A percentile compares a stretch with the other conserved stretches of the same genome.
phyloP scores from a whole-genome alignment of 2,113 vertebrate species.

The Gasterosteus nipponicus region DNA sequence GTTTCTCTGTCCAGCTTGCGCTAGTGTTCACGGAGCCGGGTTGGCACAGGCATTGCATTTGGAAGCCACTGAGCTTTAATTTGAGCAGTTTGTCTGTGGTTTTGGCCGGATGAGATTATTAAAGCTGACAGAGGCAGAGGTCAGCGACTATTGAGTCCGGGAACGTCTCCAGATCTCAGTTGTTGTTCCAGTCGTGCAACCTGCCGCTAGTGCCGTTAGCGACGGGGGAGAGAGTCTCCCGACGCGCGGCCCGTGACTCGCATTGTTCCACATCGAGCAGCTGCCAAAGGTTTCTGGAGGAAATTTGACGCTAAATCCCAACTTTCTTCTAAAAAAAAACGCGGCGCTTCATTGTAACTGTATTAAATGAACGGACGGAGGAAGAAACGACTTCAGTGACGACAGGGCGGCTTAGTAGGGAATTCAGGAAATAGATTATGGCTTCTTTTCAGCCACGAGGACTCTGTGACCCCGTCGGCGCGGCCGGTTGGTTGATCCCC shows the following conservation, averaged over 20 bases:
- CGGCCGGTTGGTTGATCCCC: not conserved
- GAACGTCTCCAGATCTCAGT: conserved; percentile 73
- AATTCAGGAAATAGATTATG: conserved; percentile 9
- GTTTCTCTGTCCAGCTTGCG: conserved; percentile 37
- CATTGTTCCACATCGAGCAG: conserved; percentile 20
- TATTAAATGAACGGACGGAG: conserved; percentile 38
- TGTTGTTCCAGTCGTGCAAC: conserved; percentile 57
- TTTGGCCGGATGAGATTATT: conserved; percentile 62
- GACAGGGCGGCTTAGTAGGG: not conserved
- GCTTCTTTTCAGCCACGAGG: not conserved
- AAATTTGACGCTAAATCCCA: conserved; percentile 45
- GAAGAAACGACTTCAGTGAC: conserved; percentile 9
- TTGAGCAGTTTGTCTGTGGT: conserved; percentile 47
- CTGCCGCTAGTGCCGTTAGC: conserved; percentile 54
- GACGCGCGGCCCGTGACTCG: conserved; percentile 31
- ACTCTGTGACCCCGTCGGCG: not conserved
- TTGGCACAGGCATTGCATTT: conserved; percentile 26
- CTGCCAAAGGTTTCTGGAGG: conserved; percentile 45
- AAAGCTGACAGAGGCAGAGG: conserved; percentile 63
- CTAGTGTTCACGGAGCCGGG: conserved; percentile 21
- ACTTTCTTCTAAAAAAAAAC: conserved; percentile 34
- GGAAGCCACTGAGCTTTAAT: conserved; percentile 48
- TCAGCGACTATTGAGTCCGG: conserved; percentile 66
- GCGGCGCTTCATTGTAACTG: conserved; percentile 3
- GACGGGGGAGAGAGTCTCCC: conserved; percentile 33